These are phyloP conservation scores for Telmatherina bonti DNA, from an alignment of 2,797 vertebrate species.

Conservation along the genomic window DNA sequence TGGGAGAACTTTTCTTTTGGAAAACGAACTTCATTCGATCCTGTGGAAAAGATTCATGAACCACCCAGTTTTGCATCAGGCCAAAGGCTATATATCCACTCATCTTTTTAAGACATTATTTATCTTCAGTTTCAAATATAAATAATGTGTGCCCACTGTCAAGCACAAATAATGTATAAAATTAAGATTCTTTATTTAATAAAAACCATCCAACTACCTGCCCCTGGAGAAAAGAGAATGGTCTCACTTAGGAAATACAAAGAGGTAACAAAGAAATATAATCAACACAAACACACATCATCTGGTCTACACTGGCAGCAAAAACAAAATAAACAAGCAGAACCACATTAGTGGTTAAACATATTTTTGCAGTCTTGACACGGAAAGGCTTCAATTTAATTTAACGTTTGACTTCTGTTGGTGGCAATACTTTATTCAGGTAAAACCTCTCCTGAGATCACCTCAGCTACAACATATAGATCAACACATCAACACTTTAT, in stretches of 20 bases:
- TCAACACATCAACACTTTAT: constrained; percentile 12
- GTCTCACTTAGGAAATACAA: constrained; percentile 48
- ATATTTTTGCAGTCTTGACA: neutral
- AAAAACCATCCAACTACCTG: constrained; percentile 40
- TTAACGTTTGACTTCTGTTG: constrained; percentile 28
- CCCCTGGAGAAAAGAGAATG: constrained; percentile 59
- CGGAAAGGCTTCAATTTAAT: neutral
- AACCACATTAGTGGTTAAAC: constrained; percentile 39
- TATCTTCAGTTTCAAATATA: neutral
- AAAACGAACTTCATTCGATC: no score
- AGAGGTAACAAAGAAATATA: constrained; percentile 2
- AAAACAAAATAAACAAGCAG: constrained; percentile 49
- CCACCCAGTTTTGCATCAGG: no score
- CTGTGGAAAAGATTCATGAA: no score
- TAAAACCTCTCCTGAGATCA: constrained; percentile 6
- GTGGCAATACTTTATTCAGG: constrained; percentile 41
- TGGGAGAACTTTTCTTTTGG: no score
- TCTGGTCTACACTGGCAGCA: constrained; percentile 43
- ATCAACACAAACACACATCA: constrained; percentile 50
- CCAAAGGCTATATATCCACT: no score
- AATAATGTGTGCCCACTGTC: neutral
- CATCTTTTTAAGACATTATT: no score
- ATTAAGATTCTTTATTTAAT: constrained; percentile 65
- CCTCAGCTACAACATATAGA: constrained; percentile 18
- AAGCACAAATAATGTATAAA: constrained; percentile 47